Evolutionary conservation across 2,797 vertebrate genomes (phyloP).

Genomic region (Bradypodion pumilum): DNA sequence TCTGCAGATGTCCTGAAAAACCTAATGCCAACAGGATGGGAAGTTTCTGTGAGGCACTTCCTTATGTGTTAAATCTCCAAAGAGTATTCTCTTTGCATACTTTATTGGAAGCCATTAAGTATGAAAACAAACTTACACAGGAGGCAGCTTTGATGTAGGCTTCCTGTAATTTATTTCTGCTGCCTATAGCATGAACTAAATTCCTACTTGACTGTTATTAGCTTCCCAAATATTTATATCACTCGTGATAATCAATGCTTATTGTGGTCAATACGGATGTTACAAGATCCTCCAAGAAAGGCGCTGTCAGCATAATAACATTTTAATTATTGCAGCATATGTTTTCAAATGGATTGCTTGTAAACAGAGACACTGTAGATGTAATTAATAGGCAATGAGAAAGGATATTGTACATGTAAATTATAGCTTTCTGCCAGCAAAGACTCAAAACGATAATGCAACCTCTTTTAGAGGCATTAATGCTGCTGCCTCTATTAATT

Average conservation of each 20-base stretch:
- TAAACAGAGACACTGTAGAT: constrained; percentile 47
- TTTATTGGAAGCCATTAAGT: constrained; percentile 85
- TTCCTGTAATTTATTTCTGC: constrained; percentile 93
- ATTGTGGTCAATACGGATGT: constrained; percentile 76
- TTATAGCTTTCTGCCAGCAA: constrained; percentile 55
- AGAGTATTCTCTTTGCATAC: constrained; percentile 80
- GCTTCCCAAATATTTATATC: constrained; percentile 78
- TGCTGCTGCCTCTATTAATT: constrained; percentile 68
- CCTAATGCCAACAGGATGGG: constrained; percentile 78
- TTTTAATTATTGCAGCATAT: constrained; percentile 74
- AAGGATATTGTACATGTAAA: constrained; percentile 61
- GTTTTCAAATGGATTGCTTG: constrained; percentile 65
- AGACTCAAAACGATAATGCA: constrained; percentile 52
- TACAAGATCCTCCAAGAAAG: constrained; percentile 73
- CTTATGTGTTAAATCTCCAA: constrained; percentile 78
- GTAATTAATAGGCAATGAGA: constrained; percentile 55
- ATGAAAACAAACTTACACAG: constrained; percentile 89
- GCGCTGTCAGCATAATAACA: constrained; percentile 72
- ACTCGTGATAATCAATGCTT: constrained; percentile 77
- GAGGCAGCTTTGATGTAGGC: constrained; percentile 86
- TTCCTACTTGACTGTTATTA: constrained; percentile 74
- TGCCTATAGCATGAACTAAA: constrained; percentile 82
- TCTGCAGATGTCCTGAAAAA: constrained; percentile 75
- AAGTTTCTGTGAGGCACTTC: constrained; percentile 88
- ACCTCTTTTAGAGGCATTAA: constrained; percentile 63